Percentiles rank a stretch among this genome's conserved stretches.
Conservation (phyloP, 2,113 vertebrate species). For the Rhineura floridana region DNA sequence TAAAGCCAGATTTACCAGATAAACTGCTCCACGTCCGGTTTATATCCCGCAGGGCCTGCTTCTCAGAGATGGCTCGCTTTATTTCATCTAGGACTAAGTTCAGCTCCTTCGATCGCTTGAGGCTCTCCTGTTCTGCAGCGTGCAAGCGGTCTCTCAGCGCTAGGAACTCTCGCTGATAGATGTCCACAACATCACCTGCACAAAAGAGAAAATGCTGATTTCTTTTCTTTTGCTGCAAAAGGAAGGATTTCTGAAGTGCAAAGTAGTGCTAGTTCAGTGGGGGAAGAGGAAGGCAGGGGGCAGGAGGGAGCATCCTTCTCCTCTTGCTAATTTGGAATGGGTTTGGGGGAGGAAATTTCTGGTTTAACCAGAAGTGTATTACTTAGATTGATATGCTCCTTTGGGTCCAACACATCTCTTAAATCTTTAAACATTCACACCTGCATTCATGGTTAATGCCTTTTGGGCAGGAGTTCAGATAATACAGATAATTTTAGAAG, state of each 20-base stretch:
- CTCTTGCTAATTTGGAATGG: not conserved
- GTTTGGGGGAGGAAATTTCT: not conserved
- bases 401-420: not conserved
- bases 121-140: constrained; percentile 93
- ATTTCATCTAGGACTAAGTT: constrained; percentile 98
- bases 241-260: not conserved
- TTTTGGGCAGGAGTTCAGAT: not conserved
- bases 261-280: not conserved
- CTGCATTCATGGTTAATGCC: not conserved
- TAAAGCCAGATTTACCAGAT: constrained; percentile 77
- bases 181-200: constrained; percentile 90
- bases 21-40: constrained; percentile 89
- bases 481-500: not conserved
- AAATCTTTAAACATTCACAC: not conserved
- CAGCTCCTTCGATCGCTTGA: constrained; percentile 95
- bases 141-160: constrained; percentile 92
- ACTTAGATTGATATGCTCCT: not conserved
- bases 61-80: constrained; percentile 91
- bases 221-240: not conserved
- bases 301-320: not conserved
- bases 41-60: constrained; percentile 84
- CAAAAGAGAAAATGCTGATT: not conserved
- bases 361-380: not conserved
- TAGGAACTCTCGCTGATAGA: constrained; percentile 95
- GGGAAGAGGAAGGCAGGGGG: not conserved